A percentile compares a stretch with the other conserved stretches of the same genome.
Conservation (phyloP, 2,888 invertebrate genomes). For the Galeruca laticollis region DNA sequence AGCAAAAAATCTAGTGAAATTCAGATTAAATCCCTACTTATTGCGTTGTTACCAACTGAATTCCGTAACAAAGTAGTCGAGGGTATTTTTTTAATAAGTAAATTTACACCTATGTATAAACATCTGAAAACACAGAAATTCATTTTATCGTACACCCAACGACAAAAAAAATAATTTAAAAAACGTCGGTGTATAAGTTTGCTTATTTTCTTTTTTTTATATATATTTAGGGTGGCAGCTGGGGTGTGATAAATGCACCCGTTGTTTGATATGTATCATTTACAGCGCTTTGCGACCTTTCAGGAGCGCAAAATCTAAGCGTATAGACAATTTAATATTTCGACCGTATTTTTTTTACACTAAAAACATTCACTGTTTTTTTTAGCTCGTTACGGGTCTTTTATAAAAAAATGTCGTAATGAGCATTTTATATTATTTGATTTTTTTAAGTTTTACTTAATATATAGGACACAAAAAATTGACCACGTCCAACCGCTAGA, state of each 20-base stretch:
- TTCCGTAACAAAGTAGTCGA: constrained; percentile 11
- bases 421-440: constrained; percentile 48
- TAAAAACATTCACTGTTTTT: constrained; percentile 54
- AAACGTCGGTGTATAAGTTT: constrained; percentile 42
- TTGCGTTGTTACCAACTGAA: background rate
- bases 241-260: constrained; percentile 40
- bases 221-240: background rate
- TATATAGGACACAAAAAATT: constrained; percentile 36
- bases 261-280: constrained; percentile 51
- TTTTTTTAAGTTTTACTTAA: constrained; percentile 49
- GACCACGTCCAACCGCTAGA: constrained; percentile 28
- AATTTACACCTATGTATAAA: constrained; percentile 40
- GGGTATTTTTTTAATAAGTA: constrained; percentile 25
- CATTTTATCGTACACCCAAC: constrained; percentile 39
- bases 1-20: too few species aligned
- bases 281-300: constrained; percentile 40
- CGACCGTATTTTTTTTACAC: constrained; percentile 29
- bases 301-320: constrained; percentile 41
- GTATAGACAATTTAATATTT: constrained; percentile 33
- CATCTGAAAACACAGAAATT: constrained; percentile 40
- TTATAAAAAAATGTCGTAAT: constrained; percentile 58
- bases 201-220: constrained; percentile 35
- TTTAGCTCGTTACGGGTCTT: constrained; percentile 51
- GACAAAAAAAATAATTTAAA: constrained; percentile 36
- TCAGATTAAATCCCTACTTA: background rate